These are phyloP conservation scores for Colistium nudipinnis DNA, from an alignment of 2,113 vertebrate genomes.

Conservation along the genomic window DNA sequence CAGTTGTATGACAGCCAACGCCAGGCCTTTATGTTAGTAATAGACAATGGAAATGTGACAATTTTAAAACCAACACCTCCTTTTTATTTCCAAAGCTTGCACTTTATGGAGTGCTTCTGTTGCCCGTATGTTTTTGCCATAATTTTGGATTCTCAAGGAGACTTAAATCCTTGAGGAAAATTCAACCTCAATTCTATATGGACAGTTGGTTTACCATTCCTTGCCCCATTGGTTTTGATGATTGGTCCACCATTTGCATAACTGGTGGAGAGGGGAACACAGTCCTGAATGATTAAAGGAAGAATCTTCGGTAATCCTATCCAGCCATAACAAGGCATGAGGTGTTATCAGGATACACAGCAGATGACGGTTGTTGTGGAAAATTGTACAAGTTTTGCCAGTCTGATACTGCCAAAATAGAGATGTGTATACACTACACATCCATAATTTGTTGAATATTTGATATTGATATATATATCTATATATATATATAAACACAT, in stretches of 20 bases:
- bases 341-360: slow-evolving; percentile 42
- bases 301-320: slow-evolving; percentile 33
- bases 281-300: slow-evolving; percentile 57
- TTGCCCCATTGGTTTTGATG: slow-evolving; percentile 68
- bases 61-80: slow-evolving; percentile 44
- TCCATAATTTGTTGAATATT: no score
- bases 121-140: slow-evolving; percentile 52
- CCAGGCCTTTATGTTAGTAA: slow-evolving; percentile 64
- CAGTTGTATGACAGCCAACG: slow-evolving; percentile 31
- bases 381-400: slow-evolving; percentile 31
- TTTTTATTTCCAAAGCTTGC: slow-evolving; percentile 47
- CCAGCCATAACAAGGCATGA: slow-evolving; percentile 38
- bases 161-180: slow-evolving; percentile 50
- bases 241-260: slow-evolving; percentile 65
- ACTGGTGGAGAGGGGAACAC: slow-evolving; percentile 46
- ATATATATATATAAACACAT: no score
- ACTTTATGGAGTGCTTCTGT: slow-evolving; percentile 35
- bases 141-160: slow-evolving; percentile 48
- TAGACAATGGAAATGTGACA: slow-evolving; percentile 65
- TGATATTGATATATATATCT: no score
- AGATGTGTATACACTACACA: no score
- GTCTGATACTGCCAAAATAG: no score
- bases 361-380: slow-evolving; percentile 50
- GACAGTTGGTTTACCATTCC: slow-evolving; percentile 62
- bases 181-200: slow-evolving; percentile 32